These are phyloP conservation scores for Congeria kusceri DNA, from an alignment of 2,888 invertebrate species.

Conservation along the genomic window DNA sequence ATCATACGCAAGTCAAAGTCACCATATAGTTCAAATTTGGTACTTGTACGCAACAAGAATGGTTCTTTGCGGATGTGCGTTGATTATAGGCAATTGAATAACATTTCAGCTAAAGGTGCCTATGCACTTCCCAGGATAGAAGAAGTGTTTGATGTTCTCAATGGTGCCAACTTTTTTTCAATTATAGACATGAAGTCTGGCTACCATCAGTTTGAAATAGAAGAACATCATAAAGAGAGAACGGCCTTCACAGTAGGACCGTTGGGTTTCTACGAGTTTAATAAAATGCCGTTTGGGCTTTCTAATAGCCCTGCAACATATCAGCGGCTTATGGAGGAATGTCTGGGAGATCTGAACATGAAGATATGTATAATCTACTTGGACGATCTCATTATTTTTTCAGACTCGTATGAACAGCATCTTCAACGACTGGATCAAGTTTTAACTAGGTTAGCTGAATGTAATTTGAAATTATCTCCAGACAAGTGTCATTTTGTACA, in stretches of 20 bases:
- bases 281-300: slow-evolving; percentile 54
- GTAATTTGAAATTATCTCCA: neutral
- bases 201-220: slow-evolving; percentile 51
- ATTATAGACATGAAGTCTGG: slow-evolving; percentile 48
- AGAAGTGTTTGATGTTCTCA: slow-evolving; percentile 36
- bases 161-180: slow-evolving; percentile 10
- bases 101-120: slow-evolving; percentile 9
- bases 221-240: slow-evolving; percentile 45
- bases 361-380: slow-evolving; percentile 56
- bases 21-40: slow-evolving; percentile 11
- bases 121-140: slow-evolving; percentile 57
- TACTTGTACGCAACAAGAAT: slow-evolving; percentile 28
- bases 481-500: neutral
- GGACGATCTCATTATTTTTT: slow-evolving; percentile 64
- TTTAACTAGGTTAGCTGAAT: neutral
- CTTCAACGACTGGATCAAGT: slow-evolving; percentile 41
- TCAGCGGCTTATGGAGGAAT: slow-evolving; percentile 56
- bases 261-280: slow-evolving; percentile 55
- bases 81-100: slow-evolving; percentile 16
- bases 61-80: slow-evolving; percentile 16
- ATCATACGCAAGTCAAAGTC: slow-evolving; percentile 24
- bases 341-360: slow-evolving; percentile 46
- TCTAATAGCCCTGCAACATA: slow-evolving; percentile 24
- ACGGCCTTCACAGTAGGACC: slow-evolving; percentile 59
- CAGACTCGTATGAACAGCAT: slow-evolving; percentile 9